Evolutionary conservation across 2,797 vertebrate species (phyloP).

Genomic region (Molossus molossus): DNA sequence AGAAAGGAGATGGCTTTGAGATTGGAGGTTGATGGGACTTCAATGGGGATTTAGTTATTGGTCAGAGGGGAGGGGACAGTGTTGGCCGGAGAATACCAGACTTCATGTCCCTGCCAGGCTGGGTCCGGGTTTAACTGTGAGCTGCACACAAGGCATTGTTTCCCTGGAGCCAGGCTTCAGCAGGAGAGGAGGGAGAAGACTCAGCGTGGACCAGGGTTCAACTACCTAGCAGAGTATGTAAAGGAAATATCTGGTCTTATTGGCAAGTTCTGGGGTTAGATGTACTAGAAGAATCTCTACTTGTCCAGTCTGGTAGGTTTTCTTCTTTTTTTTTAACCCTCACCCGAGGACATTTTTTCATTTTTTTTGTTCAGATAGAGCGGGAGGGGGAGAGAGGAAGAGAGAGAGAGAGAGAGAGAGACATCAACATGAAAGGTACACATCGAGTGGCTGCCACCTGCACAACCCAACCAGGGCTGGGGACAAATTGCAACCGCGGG

Average conservation of each 20-base stretch:
- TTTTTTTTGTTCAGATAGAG: background rate
- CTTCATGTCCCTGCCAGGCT: background rate
- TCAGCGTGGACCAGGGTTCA: background rate
- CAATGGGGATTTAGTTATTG: background rate
- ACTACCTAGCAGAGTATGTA: background rate
- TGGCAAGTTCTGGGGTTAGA: background rate
- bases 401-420: no score
- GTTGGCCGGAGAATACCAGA: background rate
- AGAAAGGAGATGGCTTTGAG: conserved; percentile 40
- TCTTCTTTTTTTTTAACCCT: background rate
- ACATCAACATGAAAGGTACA: no score
- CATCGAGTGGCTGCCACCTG: no score
- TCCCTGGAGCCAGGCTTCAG: background rate
- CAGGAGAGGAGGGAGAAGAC: background rate
- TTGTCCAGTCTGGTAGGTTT: background rate
- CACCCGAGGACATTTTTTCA: background rate
- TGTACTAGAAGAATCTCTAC: background rate
- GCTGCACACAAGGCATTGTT: background rate
- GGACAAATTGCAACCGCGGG: no score
- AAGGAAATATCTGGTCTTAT: background rate
- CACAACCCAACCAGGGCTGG: no score
- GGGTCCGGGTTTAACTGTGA: background rate
- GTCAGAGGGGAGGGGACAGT: background rate
- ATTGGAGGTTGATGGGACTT: background rate
- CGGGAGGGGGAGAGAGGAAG: no score